A percentile compares a stretch with the other conserved stretches of the same genome.
These are phyloP conservation scores for Etheostoma cragini DNA, from an alignment of 2,113 vertebrate genomes.

Conservation along the genomic window DNA sequence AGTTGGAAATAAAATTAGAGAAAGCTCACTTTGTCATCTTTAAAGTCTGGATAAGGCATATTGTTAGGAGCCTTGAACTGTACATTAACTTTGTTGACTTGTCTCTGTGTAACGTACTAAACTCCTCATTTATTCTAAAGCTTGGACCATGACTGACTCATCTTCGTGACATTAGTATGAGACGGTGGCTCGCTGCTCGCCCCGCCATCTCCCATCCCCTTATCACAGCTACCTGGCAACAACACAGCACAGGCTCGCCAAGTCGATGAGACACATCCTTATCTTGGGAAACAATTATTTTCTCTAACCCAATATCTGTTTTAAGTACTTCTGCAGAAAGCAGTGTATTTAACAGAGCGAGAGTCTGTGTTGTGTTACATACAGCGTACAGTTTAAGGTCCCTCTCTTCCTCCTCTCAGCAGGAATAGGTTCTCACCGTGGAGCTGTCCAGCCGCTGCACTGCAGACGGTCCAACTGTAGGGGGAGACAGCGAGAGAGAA, in stretches of 20 bases:
- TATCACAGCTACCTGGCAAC: slow-evolving; percentile 38
- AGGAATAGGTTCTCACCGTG: slow-evolving; percentile 99
- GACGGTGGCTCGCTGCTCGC: neutral
- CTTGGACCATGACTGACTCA: slow-evolving; percentile 10
- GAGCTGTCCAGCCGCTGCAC: slow-evolving; percentile 99
- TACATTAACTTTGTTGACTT: slow-evolving; percentile 24
- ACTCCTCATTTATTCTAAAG: slow-evolving; percentile 7
- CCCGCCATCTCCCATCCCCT: slow-evolving; percentile 30
- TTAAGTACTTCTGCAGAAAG: slow-evolving; percentile 33
- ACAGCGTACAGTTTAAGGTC: slow-evolving; percentile 84
- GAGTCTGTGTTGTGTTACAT: slow-evolving; percentile 80
- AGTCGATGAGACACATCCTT: slow-evolving; percentile 9
- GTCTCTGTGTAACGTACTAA: neutral
- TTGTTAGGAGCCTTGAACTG: slow-evolving; percentile 17
- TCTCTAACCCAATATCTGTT: slow-evolving; percentile 28
- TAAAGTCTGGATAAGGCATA: slow-evolving; percentile 8
- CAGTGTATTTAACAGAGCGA: slow-evolving; percentile 52
- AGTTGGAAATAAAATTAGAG: slow-evolving; percentile 14
- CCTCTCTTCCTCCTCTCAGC: slow-evolving; percentile 92
- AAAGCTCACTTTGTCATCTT: slow-evolving; percentile 9
- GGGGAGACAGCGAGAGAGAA: slow-evolving; percentile 77
- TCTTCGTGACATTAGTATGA: slow-evolving; percentile 35
- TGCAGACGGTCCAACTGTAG: slow-evolving; percentile 91
- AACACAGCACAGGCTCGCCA: slow-evolving; percentile 12
- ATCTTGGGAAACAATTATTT: slow-evolving; percentile 11